Base-by-base conservation (phyloP, 2,113 vertebrate genomes). In the Melanotaenia duboulayi region DNA sequence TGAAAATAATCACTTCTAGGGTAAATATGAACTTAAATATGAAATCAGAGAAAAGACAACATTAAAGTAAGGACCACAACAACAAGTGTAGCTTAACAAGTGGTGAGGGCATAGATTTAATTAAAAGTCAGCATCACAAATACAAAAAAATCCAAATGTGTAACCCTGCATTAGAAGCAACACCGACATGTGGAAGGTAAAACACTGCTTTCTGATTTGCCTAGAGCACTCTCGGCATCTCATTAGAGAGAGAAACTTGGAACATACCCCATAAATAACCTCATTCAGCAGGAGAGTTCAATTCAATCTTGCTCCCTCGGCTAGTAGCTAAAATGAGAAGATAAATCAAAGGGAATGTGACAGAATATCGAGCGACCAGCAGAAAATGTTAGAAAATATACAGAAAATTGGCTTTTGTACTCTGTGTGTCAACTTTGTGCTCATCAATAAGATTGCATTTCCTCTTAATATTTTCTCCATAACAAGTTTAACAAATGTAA, bases 311-410 rank as follows among this genome's bases (percentile, higher is more conserved):
- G 28, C 50, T 50, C 66, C 70, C 44, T 59, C 74, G 54, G 66
- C 63, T 11, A 20, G 44, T 44, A 17, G 76, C 57, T 65, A 59
- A 19, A 55, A 40, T 3, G 17, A 46, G 54, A 61, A 23, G 24
- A 84, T 84, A 71, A 81, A 81, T 86, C 74, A 65, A 42, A 11
- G 25, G 72, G 44, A 20, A 25, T 52, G 50, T 44, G 55, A 65
- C 22, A 7, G 32, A 23, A 40, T 44, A 64, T 68, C 32, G 32
- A 56, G 56, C 46, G 48, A 51, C 23, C 65, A 35, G 32, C 32
- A 35, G 32, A 35, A 35, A 35, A 35, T 35, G 7, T 35, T 35
- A 35, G 5, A 35, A 35, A 7, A 35, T 35, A 35, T 3, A 35
- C 32, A 35, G 32, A 9, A 35, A 35, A 35, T 35, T 1, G 7